Percentiles rank a stretch among this genome's conserved stretches.
Evolutionary conservation across 2,888 invertebrate genomes (phyloP).

Genomic region (Drosophila tripunctata): DNA sequence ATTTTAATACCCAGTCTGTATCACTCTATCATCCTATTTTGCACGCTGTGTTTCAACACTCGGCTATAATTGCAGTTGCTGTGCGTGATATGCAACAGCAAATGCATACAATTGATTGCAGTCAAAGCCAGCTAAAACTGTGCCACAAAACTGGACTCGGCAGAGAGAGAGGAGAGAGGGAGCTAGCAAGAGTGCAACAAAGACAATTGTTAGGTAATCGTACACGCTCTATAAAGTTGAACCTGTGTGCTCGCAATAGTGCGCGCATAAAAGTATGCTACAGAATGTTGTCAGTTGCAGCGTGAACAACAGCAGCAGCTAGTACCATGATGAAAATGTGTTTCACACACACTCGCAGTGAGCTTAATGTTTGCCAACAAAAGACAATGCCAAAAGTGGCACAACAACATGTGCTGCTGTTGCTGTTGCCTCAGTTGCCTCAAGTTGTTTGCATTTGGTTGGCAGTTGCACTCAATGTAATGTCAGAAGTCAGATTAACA

Average conservation of each 20-base stretch:
- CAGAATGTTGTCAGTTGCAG: conserved; percentile 17
- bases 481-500: conserved; percentile 45
- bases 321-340: conserved; percentile 18
- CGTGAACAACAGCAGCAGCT: neutral
- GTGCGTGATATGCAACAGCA: conserved; percentile 35
- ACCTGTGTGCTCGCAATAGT: neutral
- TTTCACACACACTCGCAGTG: conserved; percentile 19
- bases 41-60: neutral
- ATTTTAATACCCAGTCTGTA: neutral
- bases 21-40: neutral
- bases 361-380: conserved; percentile 45
- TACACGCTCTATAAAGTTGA: conserved; percentile 15
- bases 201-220: conserved; percentile 20
- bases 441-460: conserved; percentile 54
- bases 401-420: conserved; percentile 6
- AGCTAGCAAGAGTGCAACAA: neutral
- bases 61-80: conserved; percentile 29
- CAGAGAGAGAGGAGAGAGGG: neutral
- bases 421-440: conserved; percentile 38
- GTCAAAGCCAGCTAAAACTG: conserved; percentile 21
- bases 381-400: conserved; percentile 42
- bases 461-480: conserved; percentile 44
- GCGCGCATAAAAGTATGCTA: conserved; percentile 41
- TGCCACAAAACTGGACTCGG: conserved; percentile 12
- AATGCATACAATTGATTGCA: conserved; percentile 63